These are phyloP conservation scores for Endomychus coccineus DNA, from an alignment of 2,888 invertebrate species.

Conservation along the genomic window DNA sequence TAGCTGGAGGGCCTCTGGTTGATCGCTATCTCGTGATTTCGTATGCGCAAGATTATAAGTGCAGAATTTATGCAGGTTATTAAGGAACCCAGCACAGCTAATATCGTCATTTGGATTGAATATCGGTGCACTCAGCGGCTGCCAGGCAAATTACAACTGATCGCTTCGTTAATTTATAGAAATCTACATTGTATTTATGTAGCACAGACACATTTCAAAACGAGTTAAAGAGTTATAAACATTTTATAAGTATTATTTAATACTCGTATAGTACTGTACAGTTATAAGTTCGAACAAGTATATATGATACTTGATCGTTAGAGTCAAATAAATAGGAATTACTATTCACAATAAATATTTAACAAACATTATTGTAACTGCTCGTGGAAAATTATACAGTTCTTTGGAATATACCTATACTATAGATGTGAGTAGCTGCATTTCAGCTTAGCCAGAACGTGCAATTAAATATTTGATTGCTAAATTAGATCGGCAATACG, in stretches of 20 bases:
- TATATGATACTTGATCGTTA: not conserved
- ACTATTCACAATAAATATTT: no score
- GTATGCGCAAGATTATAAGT: slow-evolving; percentile 30
- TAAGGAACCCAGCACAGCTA: slow-evolving; percentile 30
- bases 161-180: slow-evolving; percentile 20
- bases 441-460: no score
- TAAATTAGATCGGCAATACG: no score
- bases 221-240: not conserved
- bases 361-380: no score
- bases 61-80: slow-evolving; percentile 32
- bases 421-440: no score
- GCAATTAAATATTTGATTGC: no score
- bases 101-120: slow-evolving; percentile 31
- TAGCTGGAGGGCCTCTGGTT: slow-evolving; percentile 25
- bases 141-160: slow-evolving; percentile 21
- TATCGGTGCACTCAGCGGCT: slow-evolving; percentile 21
- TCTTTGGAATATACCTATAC: no score
- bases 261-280: not conserved
- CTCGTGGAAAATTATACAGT: no score
- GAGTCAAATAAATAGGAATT: not conserved
- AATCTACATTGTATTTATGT: slow-evolving; percentile 5
- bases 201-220: slow-evolving; percentile 3
- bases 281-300: not conserved
- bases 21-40: slow-evolving; percentile 34
- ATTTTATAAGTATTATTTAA: slow-evolving; percentile 1